These are phyloP conservation scores for Phalacrocorax pelagicus DNA, from an alignment of 2,113 vertebrate species.

Conservation along the genomic window DNA sequence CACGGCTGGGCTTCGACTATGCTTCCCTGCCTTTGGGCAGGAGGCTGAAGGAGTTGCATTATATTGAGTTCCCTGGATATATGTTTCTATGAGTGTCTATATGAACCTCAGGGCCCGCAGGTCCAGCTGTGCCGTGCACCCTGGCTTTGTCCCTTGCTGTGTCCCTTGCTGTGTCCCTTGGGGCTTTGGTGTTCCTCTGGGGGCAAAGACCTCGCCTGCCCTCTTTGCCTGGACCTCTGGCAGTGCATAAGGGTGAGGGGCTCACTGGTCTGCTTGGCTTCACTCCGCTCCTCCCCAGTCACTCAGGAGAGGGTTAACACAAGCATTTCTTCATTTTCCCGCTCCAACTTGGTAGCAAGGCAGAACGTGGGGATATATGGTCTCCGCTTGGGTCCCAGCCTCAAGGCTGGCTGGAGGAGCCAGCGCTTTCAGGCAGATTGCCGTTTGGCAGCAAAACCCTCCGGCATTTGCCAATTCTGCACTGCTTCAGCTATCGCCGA, in stretches of 20 bases:
- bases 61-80: fast-evolving
- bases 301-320: not conserved
- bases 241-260: fast-evolving
- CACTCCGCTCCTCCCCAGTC: not conserved
- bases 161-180: not conserved
- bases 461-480: not conserved
- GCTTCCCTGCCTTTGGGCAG: not conserved
- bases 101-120: no score
- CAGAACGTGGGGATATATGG: not conserved
- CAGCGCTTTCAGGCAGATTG: not conserved
- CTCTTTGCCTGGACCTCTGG: not conserved
- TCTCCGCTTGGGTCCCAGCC: not conserved
- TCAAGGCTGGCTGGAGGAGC: not conserved
- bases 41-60: not conserved
- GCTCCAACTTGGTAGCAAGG: conserved; percentile 40
- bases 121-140: not conserved
- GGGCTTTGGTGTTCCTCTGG: fast-evolving
- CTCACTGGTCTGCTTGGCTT: fast-evolving
- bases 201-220: not conserved
- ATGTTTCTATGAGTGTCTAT: no score
- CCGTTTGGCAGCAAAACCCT: not conserved
- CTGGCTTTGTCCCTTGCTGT: not conserved
- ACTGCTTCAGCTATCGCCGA: not conserved
- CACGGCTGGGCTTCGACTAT: not conserved
- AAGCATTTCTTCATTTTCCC: not conserved